Evolutionary conservation across 2,797 vertebrate genomes (phyloP).

Genomic region (Gouania willdenowi): DNA sequence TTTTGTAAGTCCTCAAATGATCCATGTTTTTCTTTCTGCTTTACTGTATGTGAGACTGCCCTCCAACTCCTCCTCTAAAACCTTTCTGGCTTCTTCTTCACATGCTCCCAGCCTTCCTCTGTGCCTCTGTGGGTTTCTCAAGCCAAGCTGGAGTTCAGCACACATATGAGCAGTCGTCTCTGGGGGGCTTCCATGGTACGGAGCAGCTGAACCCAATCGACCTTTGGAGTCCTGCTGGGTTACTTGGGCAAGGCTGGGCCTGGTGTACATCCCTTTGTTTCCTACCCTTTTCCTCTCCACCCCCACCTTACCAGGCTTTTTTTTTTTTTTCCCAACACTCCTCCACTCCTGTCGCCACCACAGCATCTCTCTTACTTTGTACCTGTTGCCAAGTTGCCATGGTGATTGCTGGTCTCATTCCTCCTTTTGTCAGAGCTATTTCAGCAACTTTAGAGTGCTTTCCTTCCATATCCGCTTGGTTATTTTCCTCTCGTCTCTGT

Average conservation of each 20-base stretch:
- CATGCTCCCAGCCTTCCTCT: background rate
- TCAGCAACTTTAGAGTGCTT: constrained; percentile 18
- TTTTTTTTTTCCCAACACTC: too few species aligned
- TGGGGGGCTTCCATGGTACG: constrained; percentile 29
- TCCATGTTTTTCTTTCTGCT: too few species aligned
- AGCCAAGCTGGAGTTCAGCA: constrained; percentile 11
- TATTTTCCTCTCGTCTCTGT: constrained; percentile 1
- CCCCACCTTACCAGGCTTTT: background rate
- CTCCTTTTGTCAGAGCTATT: constrained; percentile 38
- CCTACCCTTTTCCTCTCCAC: constrained; percentile 3
- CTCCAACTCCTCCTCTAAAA: background rate
- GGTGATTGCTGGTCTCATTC: constrained; percentile 53
- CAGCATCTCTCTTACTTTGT: constrained; percentile 34
- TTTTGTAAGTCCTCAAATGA: too few species aligned
- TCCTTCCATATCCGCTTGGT: constrained; percentile 6
- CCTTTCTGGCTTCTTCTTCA: background rate
- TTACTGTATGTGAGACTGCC: background rate
- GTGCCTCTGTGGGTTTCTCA: constrained; percentile 17
- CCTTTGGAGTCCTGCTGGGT: constrained; percentile 51
- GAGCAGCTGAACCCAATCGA: constrained; percentile 60
- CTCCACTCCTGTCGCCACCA: background rate
- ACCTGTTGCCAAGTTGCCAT: constrained; percentile 50
- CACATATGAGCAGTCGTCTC: constrained; percentile 46
- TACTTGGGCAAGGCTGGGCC: constrained; percentile 21
- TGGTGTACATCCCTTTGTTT: constrained; percentile 32